Conservation (phyloP, 2,888 invertebrate species). For the Nysson spinosus region DNA sequence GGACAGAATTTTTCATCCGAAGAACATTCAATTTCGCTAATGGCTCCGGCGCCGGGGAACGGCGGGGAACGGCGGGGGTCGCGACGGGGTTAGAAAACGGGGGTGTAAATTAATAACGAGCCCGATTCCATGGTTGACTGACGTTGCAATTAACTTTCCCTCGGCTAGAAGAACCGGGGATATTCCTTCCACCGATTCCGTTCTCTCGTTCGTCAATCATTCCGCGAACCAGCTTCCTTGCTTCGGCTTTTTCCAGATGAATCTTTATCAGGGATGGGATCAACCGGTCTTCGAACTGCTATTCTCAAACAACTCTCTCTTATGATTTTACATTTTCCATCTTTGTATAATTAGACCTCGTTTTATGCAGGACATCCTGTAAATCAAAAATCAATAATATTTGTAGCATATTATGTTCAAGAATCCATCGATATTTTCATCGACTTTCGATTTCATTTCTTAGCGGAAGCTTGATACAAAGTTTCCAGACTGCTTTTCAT, state of each 20-base stretch:
- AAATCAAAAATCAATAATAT: no score
- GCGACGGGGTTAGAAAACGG: no score
- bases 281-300: not conserved
- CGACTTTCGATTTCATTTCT: no score
- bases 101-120: constrained; percentile 23
- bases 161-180: not conserved
- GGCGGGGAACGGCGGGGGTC: not conserved
- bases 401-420: no score
- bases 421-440: no score
- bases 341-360: no score
- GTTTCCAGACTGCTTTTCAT: no score
- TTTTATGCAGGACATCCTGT: no score
- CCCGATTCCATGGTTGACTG: constrained; percentile 10
- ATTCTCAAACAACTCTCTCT: no score
- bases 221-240: not conserved
- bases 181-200: not conserved
- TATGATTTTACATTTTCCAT: no score
- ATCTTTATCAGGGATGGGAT: not conserved
- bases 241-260: not conserved
- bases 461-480: no score
- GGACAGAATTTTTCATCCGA: not conserved
- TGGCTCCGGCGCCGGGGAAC: not conserved
- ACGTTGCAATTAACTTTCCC: constrained; percentile 16
- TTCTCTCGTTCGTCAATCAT: constrained; percentile 8
- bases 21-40: constrained; percentile 13